phyloP scores from a whole-genome alignment of 2,888 invertebrate genomes.

The Pristionchus japonicus region DNA sequence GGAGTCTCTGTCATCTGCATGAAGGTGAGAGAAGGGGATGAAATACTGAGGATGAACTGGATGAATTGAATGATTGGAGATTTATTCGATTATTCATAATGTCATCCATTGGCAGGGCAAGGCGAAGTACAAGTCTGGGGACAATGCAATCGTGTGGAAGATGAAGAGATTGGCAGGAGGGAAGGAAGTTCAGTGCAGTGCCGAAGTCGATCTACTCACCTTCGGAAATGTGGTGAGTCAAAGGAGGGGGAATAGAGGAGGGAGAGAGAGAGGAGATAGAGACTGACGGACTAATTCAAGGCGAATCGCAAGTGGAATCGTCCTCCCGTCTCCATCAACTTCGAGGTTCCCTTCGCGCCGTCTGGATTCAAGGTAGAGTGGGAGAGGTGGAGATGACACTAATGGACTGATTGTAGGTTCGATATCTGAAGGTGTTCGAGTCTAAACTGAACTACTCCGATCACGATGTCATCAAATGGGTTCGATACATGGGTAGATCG shows the following conservation, averaged over 20 bases:
- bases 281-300: constrained; percentile 61
- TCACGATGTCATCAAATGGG: constrained; percentile 99
- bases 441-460: constrained; percentile 99
- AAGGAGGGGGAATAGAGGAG: background rate
- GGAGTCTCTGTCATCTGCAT: constrained; percentile 97
- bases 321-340: constrained; percentile 99
- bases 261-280: background rate
- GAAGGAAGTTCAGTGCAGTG: constrained; percentile 98
- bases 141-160: constrained; percentile 97
- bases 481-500: constrained; percentile 97
- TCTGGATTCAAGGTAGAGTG: constrained; percentile 89
- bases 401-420: constrained; percentile 79
- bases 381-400: background rate
- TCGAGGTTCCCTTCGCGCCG: constrained; percentile 98
- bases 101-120: constrained; percentile 83
- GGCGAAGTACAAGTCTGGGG: constrained; percentile 98
- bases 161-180: constrained; percentile 87
- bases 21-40: constrained; percentile 79
- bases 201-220: constrained; percentile 96
- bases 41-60: background rate
- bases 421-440: constrained; percentile 98
- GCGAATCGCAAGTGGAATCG: constrained; percentile 94
- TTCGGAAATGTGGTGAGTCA: constrained; percentile 84
- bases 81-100: background rate
- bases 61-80: background rate